phyloP scores from a whole-genome alignment of 2,113 vertebrate genomes.

The Anarrhichthys ocellatus region DNA sequence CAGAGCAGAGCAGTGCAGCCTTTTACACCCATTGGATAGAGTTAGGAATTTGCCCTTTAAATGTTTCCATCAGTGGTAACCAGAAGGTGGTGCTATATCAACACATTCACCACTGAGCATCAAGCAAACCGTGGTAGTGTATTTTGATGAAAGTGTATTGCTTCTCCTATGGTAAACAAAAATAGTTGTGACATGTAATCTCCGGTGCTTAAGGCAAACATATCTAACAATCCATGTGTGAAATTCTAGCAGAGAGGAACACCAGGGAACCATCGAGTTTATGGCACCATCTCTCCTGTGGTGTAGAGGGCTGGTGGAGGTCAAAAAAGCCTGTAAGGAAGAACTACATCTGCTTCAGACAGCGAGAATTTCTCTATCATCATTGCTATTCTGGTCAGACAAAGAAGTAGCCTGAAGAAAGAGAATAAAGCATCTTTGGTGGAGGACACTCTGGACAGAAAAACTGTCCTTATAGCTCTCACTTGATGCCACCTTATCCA shows the following conservation, averaged over 20 bases:
- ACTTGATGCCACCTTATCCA: conserved; percentile 9
- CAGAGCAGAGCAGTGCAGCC: not conserved
- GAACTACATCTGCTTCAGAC: conserved; percentile 49
- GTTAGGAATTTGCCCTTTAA: conserved; percentile 7
- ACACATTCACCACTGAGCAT: conserved; percentile 18
- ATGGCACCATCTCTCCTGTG: conserved; percentile 30
- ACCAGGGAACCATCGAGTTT: conserved; percentile 26
- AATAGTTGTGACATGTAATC: not conserved
- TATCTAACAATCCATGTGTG: conserved; percentile 3
- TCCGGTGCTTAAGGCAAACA: not conserved
- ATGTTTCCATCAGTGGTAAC: not conserved
- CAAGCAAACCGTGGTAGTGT: not conserved
- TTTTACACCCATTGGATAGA: not conserved
- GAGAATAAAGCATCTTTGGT: conserved; percentile 50
- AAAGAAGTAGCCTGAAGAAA: conserved; percentile 59
- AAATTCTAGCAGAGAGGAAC: conserved; percentile 23
- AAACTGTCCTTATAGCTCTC: conserved; percentile 12
- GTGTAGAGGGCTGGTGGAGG: conserved; percentile 55
- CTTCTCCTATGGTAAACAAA: conserved; percentile 23
- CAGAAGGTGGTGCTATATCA: conserved; percentile 64
- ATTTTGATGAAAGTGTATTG: conserved; percentile 2
- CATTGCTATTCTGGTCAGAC: conserved; percentile 78
- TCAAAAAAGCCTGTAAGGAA: conserved; percentile 58
- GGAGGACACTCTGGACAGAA: conserved; percentile 49
- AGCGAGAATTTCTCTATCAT: conserved; percentile 47